phyloP scores from a whole-genome alignment of 2,797 vertebrate genomes.

The Clarias platycephalus region DNA sequence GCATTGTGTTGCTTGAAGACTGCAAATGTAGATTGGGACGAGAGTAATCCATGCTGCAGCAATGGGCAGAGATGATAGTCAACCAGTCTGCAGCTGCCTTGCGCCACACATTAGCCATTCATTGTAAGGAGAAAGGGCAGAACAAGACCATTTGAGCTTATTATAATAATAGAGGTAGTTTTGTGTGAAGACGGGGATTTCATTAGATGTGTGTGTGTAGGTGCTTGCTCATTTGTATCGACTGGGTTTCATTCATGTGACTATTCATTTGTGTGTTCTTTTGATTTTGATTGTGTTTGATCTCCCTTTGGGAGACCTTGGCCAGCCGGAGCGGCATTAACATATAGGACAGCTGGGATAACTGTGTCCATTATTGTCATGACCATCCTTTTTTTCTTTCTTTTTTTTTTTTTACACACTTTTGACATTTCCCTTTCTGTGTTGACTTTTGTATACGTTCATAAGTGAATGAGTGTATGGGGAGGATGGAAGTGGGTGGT shows the following conservation, averaged over 20 bases:
- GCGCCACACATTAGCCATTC: slow-evolving; percentile 56
- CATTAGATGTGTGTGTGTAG: slow-evolving; percentile 33
- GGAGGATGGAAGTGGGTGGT: not conserved
- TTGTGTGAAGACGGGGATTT: slow-evolving; percentile 44
- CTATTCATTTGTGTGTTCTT: slow-evolving; percentile 31
- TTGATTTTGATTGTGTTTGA: slow-evolving; percentile 25
- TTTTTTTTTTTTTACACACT: slow-evolving; percentile 17
- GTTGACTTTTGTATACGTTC: slow-evolving; percentile 27
- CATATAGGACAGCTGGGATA: slow-evolving; percentile 20
- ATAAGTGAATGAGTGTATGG: not conserved
- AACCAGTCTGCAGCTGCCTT: slow-evolving; percentile 56
- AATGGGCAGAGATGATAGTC: slow-evolving; percentile 54
- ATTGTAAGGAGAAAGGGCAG: slow-evolving; percentile 46
- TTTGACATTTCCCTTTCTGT: slow-evolving; percentile 42
- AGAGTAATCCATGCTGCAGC: slow-evolving; percentile 54
- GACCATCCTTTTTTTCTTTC: slow-evolving; percentile 14
- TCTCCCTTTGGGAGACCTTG: slow-evolving; percentile 22
- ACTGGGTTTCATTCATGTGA: slow-evolving; percentile 28
- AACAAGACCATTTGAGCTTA: slow-evolving; percentile 50
- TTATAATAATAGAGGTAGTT: slow-evolving; percentile 45
- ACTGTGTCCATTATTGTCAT: slow-evolving; percentile 41
- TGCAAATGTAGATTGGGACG: slow-evolving; percentile 47
- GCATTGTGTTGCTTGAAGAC: slow-evolving; percentile 27
- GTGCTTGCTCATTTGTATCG: slow-evolving; percentile 17
- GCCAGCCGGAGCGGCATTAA: slow-evolving; percentile 12